Evolutionary conservation across 2,797 vertebrate species (phyloP), one percentile per base, ranked within the genome.

Genomic region (Forpus xanthops): DNA sequence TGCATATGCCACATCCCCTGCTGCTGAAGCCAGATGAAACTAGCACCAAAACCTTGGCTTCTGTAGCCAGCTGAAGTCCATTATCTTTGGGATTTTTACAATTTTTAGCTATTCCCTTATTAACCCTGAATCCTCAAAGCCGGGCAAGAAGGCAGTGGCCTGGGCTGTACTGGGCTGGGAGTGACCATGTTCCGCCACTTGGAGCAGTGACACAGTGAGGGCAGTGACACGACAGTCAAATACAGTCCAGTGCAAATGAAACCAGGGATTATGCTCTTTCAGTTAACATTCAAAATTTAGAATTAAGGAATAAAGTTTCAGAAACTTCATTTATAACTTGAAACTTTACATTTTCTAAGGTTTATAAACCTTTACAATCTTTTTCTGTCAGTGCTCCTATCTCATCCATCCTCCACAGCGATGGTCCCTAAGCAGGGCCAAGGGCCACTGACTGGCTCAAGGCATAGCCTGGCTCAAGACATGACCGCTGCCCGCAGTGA

Each of bases 141-240:
- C 28, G 17, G 47, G n/a, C 28, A 44, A 39, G 58, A 33, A n/a
- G 47, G 6, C 12, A 25, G 35, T 33, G 56, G 12, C 28, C 14
- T 2, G n/a, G 27, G 33, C 20, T 42, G 35, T 24, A 12, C 4
- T 0, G 16, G 27, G 25, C 1, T 16, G 20, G 18, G n/a, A 23
- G 8, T 45, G 49, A 2, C 39, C 2, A 3, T 0, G 4, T 25
- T 8, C 23, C 23, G 24, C 15, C 33, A 6, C 50, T 7, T 0
- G 12, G 30, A 52, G 67, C 27, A 44, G 56, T 15, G 30, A 8
- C n/a, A 35, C 2, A 1, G 9, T 8, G 44, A 42, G 13, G 31
- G 20, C 80, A 45, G 33, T 6, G 42, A 25, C 13, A 16, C 2
- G 0, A 17, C 8, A 5, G 19, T 14, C n/a, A 53, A 15, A 23